Percentiles rank a stretch among this genome's conserved stretches.
Conservation (phyloP, 2,113 vertebrate species). For the Limanda limanda region DNA sequence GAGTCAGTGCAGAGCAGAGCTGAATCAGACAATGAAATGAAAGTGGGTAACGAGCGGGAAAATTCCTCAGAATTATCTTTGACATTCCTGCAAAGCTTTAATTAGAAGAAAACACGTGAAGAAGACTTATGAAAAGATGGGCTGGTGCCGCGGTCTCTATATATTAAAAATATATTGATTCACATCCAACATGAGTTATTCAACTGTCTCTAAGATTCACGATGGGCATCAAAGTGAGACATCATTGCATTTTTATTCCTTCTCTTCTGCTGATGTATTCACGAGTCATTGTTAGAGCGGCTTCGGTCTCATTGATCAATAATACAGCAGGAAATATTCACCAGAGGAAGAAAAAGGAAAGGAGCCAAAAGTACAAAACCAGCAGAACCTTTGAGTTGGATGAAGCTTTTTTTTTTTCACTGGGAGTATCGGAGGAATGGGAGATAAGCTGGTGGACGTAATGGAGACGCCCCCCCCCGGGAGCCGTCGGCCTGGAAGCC, state of each 20-base stretch:
- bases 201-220: constrained; percentile 14
- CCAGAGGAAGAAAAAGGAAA: constrained; percentile 19
- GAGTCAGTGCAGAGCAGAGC: too few relatives aligned
- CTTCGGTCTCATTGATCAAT: constrained; percentile 56
- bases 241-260: constrained; percentile 22
- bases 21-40: too few relatives aligned
- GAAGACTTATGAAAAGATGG: background rate
- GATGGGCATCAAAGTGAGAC: background rate
- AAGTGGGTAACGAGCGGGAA: constrained; percentile 21
- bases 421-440: constrained; percentile 42
- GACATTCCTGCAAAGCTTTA: background rate
- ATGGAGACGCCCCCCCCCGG: constrained; percentile 65
- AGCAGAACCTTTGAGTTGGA: constrained; percentile 40
- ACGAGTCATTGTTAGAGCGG: constrained; percentile 27
- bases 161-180: background rate
- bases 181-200: background rate
- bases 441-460: constrained; percentile 70
- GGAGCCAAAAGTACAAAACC: constrained; percentile 26
- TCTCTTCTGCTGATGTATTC: constrained; percentile 33
- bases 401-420: constrained; percentile 24
- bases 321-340: constrained; percentile 52
- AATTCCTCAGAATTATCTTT: constrained; percentile 24
- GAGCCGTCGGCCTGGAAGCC: constrained; percentile 61
- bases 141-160: background rate
- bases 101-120: too few relatives aligned